A percentile compares a stretch with the other conserved stretches of the same genome.
phyloP scores from a whole-genome alignment of 1,140 invertebrate genomes.

The Rhyacophila brunnea region DNA sequence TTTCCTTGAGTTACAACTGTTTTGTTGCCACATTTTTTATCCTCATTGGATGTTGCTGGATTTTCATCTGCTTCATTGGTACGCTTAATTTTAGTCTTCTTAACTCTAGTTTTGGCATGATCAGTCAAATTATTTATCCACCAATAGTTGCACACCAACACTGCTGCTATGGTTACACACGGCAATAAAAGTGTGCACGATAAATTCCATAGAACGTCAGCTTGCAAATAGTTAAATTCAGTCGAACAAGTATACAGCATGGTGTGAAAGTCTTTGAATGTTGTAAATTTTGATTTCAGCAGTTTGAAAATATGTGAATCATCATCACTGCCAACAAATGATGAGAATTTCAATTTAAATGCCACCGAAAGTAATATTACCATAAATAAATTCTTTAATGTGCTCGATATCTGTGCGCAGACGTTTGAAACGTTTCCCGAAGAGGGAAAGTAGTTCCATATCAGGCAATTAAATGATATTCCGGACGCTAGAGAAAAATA shows the following conservation, averaged over 20 bases:
- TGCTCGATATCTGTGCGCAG: not conserved
- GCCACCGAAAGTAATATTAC: constrained; percentile 37
- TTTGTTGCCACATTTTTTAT: constrained; percentile 35
- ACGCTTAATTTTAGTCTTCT: not conserved
- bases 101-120: not conserved
- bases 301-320: constrained; percentile 78
- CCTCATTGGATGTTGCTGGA: not conserved
- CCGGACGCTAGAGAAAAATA: constrained; percentile 48
- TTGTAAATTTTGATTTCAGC: constrained; percentile 71
- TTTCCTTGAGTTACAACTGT: constrained; percentile 37
- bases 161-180: constrained; percentile 48
- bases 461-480: constrained; percentile 4
- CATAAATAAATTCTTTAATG: constrained; percentile 27
- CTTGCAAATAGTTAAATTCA: constrained; percentile 80
- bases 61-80: not conserved
- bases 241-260: constrained; percentile 79
- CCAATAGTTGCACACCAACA: constrained; percentile 50
- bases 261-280: constrained; percentile 79
- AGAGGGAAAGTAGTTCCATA: constrained; percentile 12
- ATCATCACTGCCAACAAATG: constrained; percentile 47
- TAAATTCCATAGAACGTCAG: constrained; percentile 53
- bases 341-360: constrained; percentile 42
- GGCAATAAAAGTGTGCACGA: constrained; percentile 60
- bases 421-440: not conserved
- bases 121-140: constrained; percentile 38